Evolutionary conservation across 2,797 vertebrate species (phyloP), one percentile per base, ranked within the genome.

Genomic region (Enteromius trimaculatus): DNA sequence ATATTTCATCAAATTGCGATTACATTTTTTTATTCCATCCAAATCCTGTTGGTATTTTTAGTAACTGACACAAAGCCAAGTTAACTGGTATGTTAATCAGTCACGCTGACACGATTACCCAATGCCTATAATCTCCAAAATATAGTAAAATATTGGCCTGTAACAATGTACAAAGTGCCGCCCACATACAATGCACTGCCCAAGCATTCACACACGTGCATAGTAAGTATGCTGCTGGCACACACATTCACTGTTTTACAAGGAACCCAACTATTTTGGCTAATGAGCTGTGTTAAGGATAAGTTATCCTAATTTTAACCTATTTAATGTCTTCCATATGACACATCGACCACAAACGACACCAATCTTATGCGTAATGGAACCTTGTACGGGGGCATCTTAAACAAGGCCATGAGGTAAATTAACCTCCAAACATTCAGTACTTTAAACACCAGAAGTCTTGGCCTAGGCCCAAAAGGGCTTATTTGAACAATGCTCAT

Each of bases 251-350:
- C 62, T 51, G 44, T 53, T 78, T 80, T 81, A 83, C 80, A 80
- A 81, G 76, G 47, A 84, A 82, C 62, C n/a, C 13, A 64, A 83
- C 79, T 58, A 84, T 86, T 87, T 86, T 74, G n/a, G 62, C 65
- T 81, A 89, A 88, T 88, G 87, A 86, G 81, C 79, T 74, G 64
- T 86, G 74, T 85, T 78, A 84, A 79, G 51, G 79, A 60, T 49
- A 77, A 70, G 68, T 85, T 74, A 85, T 80, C 74, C 78, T 34
- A 74, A 87, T 80, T 78, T 77, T 31, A 71, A 69, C 47, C 11
- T 3, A 80, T 65, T 66, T 87, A 86, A 88, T 88, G 60, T 81
- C 53, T 83, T 79, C 85, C 82, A 87, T 80, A 80, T 88, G 86
- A 68, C 72, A 47, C 51, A 42, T 72, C 13, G 26, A 62, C 51